These are phyloP conservation scores for Yponomeuta malinellus DNA, from an alignment of 2,888 invertebrate genomes.

Conservation along the genomic window DNA sequence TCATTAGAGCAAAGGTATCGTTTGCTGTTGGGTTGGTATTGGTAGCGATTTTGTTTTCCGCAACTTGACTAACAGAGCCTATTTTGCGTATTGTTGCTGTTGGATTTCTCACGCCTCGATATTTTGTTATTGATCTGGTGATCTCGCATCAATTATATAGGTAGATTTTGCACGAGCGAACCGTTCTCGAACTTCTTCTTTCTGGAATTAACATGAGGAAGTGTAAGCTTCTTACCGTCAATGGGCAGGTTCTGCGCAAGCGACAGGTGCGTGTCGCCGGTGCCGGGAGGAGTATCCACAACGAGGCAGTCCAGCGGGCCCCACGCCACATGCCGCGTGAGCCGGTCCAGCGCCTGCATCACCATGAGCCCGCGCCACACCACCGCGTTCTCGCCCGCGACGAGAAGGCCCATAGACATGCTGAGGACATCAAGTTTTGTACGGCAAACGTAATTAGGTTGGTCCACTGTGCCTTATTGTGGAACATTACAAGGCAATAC, in stretches of 20 bases:
- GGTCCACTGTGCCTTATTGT: neutral
- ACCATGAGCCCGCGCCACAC: constrained; percentile 98
- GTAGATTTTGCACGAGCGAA: too few species aligned
- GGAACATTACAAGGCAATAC: too few species aligned
- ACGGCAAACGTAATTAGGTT: too few species aligned
- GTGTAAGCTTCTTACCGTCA: constrained; percentile 69
- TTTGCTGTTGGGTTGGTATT: too few species aligned
- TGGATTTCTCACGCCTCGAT: too few species aligned
- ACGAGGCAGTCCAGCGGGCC: constrained; percentile 90
- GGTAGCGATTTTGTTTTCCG: too few species aligned
- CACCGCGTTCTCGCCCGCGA: constrained; percentile 88
- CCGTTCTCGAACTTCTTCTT: too few species aligned
- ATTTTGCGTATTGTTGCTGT: too few species aligned
- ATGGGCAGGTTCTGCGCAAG: constrained; percentile 92
- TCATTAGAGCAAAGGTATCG: too few species aligned
- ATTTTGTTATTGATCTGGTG: too few species aligned
- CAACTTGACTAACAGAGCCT: too few species aligned
- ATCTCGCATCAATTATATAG: too few species aligned
- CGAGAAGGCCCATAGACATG: constrained; percentile 96
- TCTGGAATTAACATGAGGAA: neutral
- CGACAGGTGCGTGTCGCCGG: constrained; percentile 96
- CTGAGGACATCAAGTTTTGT: constrained; percentile 54
- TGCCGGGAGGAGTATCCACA: constrained; percentile 97
- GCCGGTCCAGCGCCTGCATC: constrained; percentile 93
- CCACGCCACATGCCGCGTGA: constrained; percentile 93